A percentile compares a stretch with the other conserved stretches of the same genome.
Evolutionary conservation across 2,113 vertebrate genomes (phyloP).

Genomic region (Ceyx melanurus): DNA sequence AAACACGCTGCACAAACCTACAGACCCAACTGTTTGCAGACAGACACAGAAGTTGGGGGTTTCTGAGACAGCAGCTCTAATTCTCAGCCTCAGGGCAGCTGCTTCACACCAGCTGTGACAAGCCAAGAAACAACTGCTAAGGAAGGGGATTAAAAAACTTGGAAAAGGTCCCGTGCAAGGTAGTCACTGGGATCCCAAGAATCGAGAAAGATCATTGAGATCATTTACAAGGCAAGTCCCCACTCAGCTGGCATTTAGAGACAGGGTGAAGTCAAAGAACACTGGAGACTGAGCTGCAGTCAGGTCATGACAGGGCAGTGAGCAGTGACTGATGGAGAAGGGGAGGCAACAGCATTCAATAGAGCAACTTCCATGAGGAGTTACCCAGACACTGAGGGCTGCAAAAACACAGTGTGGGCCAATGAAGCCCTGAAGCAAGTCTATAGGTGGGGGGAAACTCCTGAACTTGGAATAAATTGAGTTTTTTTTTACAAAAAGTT

Average conservation of each 20-base stretch:
- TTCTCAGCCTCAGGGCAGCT: neutral
- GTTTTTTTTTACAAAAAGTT: neutral
- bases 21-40: neutral
- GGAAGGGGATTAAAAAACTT: neutral
- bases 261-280: neutral
- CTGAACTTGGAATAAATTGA: neutral
- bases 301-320: neutral
- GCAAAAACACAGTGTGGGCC: neutral
- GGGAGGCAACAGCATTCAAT: neutral
- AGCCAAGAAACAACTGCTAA: neutral
- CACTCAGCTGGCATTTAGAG: neutral
- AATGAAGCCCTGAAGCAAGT: neutral
- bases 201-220: neutral
- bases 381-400: neutral
- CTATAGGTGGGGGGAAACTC: neutral
- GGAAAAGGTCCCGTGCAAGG: neutral
- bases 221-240: neutral
- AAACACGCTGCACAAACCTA: neutral
- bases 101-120: neutral
- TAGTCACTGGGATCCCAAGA: neutral
- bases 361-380: neutral
- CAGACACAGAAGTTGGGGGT: neutral
- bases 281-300: neutral
- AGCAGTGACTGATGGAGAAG: neutral
- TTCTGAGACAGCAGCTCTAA: neutral